Percentiles rank a stretch among this genome's conserved stretches.
These are phyloP conservation scores for Cataglyphis altisquamis DNA, from an alignment of 2,888 invertebrate species.

Conservation along the genomic window DNA sequence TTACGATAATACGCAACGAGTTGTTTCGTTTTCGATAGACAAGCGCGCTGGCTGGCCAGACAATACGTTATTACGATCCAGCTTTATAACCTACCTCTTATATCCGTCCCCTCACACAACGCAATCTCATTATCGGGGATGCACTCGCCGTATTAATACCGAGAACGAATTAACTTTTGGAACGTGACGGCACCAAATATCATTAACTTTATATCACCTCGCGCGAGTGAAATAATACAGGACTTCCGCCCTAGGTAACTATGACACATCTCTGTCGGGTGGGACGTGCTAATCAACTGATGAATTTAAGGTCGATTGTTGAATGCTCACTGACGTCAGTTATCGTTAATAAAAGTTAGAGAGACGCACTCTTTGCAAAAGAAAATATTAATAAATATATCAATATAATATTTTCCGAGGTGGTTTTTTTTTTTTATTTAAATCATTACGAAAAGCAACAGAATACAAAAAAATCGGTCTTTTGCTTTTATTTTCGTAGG, in stretches of 20 bases:
- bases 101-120: slow-evolving; percentile 76
- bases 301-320: slow-evolving; percentile 44
- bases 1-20: slow-evolving; percentile 34
- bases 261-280: slow-evolving; percentile 43
- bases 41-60: slow-evolving; percentile 67
- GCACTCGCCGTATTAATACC: slow-evolving; percentile 84
- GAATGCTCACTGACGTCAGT: slow-evolving; percentile 26
- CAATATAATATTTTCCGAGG: slow-evolving; percentile 7
- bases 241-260: slow-evolving; percentile 52
- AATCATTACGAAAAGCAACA: background rate
- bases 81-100: slow-evolving; percentile 83
- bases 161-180: slow-evolving; percentile 84
- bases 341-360: background rate
- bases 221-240: slow-evolving; percentile 64
- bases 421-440: background rate
- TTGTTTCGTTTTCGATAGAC: slow-evolving; percentile 57
- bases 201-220: slow-evolving; percentile 83
- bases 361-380: background rate
- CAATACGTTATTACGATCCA: slow-evolving; percentile 81
- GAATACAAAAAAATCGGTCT: slow-evolving; percentile 1
- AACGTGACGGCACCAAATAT: slow-evolving; percentile 82
- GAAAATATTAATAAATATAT: background rate
- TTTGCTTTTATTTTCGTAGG: slow-evolving; percentile 20
- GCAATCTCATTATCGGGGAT: slow-evolving; percentile 83
- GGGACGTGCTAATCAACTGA: slow-evolving; percentile 52